Conservation (phyloP, 2,797 vertebrate species). For the Phyllotis vaccarum region DNA sequence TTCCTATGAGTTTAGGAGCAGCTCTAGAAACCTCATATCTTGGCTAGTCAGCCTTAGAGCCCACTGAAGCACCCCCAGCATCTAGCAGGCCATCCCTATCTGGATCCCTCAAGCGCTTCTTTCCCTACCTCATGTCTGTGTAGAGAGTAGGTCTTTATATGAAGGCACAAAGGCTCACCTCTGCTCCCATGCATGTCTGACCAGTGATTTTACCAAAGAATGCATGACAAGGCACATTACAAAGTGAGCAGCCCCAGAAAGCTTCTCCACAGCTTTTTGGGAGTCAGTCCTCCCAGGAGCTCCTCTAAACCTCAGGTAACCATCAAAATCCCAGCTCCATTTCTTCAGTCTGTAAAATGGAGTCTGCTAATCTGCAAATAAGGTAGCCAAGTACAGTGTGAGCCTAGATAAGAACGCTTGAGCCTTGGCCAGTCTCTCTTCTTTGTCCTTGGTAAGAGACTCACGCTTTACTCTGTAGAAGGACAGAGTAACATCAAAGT, state of each 20-base stretch:
- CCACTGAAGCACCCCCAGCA: background rate
- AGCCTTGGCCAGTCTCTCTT: conserved; percentile 30
- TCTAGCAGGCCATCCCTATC: background rate
- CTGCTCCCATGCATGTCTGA: conserved; percentile 1
- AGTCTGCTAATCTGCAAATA: background rate
- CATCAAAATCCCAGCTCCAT: conserved; percentile 3
- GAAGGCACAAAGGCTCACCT: conserved; percentile 47
- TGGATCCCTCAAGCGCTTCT: conserved; percentile 19
- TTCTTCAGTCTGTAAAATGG: conserved; percentile 39
- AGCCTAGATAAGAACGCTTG: background rate
- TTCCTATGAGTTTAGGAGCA: background rate
- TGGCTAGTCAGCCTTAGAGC: background rate
- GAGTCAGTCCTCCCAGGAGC: background rate
- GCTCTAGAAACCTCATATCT: background rate
- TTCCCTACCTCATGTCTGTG: conserved; percentile 29
- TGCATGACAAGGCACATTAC: background rate
- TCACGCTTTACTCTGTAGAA: conserved; percentile 16
- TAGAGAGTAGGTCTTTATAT: conserved; percentile 50
- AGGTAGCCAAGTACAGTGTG: background rate
- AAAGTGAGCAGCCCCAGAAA: background rate
- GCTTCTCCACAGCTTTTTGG: background rate
- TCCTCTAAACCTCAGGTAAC: background rate
- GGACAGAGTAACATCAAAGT: background rate
- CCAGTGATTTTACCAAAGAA: background rate
- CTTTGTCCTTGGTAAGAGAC: background rate